Evolutionary conservation across 2,888 invertebrate species (phyloP).

Genomic region (Urechis unicinctus): DNA sequence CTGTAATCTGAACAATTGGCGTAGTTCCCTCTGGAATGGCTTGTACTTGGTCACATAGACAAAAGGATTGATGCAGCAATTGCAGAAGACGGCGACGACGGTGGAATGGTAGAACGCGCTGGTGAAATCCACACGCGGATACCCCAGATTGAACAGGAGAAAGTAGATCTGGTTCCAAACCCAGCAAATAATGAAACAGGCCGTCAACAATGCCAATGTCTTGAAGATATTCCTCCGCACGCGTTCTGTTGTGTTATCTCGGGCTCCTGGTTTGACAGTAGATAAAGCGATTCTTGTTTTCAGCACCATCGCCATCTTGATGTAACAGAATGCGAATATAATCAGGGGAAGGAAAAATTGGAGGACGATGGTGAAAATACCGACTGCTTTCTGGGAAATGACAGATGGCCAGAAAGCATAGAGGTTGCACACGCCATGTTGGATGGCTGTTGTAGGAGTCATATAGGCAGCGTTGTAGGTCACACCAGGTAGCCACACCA

Average conservation of each 20-base stretch:
- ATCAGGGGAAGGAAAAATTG: conserved; percentile 12
- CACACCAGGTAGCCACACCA: conserved; percentile 8
- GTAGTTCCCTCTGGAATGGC: no score
- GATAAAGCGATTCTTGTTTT: not conserved
- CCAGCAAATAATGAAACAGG: no score
- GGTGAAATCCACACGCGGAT: no score
- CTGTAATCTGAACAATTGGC: no score
- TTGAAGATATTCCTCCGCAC: not conserved
- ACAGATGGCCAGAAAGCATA: conserved; percentile 5
- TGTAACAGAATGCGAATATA: conserved; percentile 6
- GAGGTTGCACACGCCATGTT: conserved; percentile 1
- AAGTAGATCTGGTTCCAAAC: no score
- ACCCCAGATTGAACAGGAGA: no score
- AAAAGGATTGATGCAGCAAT: no score
- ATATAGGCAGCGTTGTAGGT: conserved; percentile 9
- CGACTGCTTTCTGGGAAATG: not conserved
- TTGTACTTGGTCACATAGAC: no score
- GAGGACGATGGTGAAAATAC: conserved; percentile 2
- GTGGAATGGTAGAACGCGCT: no score
- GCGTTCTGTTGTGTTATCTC: not conserved
- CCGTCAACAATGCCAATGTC: no score
- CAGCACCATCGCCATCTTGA: conserved; percentile 8
- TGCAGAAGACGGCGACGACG: no score
- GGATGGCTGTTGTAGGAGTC: conserved; percentile 6
- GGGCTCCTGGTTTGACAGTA: not conserved